Evolutionary conservation across 2,113 vertebrate species (phyloP), one percentile per base, ranked within the genome.

Genomic region (Murina feae): DNA sequence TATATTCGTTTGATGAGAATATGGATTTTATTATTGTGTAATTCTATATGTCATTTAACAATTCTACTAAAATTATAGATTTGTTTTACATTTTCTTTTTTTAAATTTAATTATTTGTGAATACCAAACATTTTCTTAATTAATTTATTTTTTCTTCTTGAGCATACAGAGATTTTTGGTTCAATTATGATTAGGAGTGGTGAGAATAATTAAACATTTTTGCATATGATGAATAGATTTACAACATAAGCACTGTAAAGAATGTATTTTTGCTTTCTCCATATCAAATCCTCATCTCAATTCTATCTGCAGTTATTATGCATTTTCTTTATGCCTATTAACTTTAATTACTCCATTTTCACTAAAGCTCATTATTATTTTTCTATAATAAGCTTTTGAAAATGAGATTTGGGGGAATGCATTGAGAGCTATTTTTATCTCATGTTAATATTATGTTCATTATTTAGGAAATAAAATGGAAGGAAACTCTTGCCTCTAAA

Each of bases 391-490:
- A 86, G 28, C 23, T 20, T 18, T 90, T 90, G 42, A 21, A 96
- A 92, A 81, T 93, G 60, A 95, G 12, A 49, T 94, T 87, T 93
- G 21, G 18, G 87, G 5, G 32, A 7, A 47, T 84, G 75, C 8
- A 90, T 87, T 86, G 18, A 76, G 76, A 39, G n/a, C 44, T 90
- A 25, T 87, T 95, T 96, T 96, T 83, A 95, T 90, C 78, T 14
- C 37, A 35, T 83, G 53, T 12, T 96, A 86, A 78, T 93, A 82
- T 82, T 53, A 78, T 86, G 28, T 72, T 87, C 63, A 79, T 79
- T 93, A 95, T 83, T 92, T 78, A 95, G 83, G 69, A 93, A 90
- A 79, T 42, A 78, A 71, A 85, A 89, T 86, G 17, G 30, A 39
- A 55, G 20, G 68, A 71, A 74, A 65, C 11, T 58, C 18, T 84